Conservation (phyloP, 2,113 vertebrate genomes). For the Burhinus bistriatus region DNA sequence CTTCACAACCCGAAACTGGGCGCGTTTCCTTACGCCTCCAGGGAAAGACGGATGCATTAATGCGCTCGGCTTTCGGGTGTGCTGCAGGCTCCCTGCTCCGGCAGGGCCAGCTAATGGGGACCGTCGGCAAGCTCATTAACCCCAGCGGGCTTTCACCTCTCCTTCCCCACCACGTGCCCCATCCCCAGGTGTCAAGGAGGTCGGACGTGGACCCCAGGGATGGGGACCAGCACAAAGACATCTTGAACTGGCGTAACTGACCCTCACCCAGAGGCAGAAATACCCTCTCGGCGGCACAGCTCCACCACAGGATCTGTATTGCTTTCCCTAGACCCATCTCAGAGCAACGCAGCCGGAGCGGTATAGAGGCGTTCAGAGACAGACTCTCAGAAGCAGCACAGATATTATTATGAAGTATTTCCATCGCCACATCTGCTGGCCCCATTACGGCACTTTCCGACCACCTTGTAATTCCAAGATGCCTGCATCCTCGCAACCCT, state of each 20-base stretch:
- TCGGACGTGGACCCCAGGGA: rapidly evolving
- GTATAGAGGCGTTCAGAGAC: rapidly evolving
- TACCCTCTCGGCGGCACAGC: rapidly evolving
- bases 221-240: neutral
- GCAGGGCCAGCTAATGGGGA: neutral
- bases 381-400: neutral
- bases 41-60: neutral
- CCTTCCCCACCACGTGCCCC: rapidly evolving
- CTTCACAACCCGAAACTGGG: too few species aligned
- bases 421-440: neutral
- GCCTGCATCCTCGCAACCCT: neutral
- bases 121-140: rapidly evolving
- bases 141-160: neutral
- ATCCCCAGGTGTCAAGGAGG: neutral
- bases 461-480: neutral
- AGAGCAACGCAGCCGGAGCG: neutral
- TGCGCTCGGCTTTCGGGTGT: rapidly evolving
- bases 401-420: neutral
- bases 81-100: neutral
- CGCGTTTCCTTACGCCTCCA: rapidly evolving
- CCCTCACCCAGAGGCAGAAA: neutral
- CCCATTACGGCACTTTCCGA: neutral
- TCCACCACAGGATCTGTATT: neutral
- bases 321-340: neutral
- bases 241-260: rapidly evolving